These are phyloP conservation scores for Neoarius graeffei DNA, from an alignment of 2,113 vertebrate species.

Conservation along the genomic window DNA sequence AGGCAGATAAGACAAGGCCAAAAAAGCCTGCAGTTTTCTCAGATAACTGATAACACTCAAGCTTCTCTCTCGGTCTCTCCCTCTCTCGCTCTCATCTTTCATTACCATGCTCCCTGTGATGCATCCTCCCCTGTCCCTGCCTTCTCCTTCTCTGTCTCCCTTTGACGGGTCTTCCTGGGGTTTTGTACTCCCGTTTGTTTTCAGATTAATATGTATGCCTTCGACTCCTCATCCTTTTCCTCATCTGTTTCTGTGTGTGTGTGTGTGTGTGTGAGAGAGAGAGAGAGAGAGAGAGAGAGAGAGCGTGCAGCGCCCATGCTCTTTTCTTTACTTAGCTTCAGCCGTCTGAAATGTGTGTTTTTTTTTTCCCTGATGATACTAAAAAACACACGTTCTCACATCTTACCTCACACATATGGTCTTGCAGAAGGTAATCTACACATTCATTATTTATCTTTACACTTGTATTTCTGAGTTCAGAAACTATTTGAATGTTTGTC, in stretches of 20 bases:
- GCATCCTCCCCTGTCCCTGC: conserved; percentile 38
- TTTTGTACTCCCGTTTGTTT: conserved; percentile 41
- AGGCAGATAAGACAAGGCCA: conserved; percentile 34
- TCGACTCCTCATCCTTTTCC: neutral
- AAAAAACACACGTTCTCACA: conserved; percentile 23
- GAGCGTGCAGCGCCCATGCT: conserved; percentile 32
- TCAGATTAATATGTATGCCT: conserved; percentile 52
- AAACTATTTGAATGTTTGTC: conserved; percentile 7
- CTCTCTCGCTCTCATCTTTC: neutral
- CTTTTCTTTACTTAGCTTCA: conserved; percentile 41
- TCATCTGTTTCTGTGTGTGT: conserved; percentile 30
- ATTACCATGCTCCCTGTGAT: neutral
- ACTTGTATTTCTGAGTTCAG: conserved; percentile 15
- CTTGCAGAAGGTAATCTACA: neutral
- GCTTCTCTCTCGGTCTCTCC: neutral
- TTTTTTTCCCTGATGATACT: conserved; percentile 34
- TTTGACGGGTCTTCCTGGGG: conserved; percentile 20
- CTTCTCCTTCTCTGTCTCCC: conserved; percentile 27
- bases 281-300: neutral
- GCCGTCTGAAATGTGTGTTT: conserved; percentile 39
- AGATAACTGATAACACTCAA: conserved; percentile 19
- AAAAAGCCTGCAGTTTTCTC: conserved; percentile 17
- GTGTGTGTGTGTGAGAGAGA: neutral
- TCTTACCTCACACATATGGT: conserved; percentile 9
- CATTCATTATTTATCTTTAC: neutral